These are phyloP conservation scores for Trogon melanurus DNA, from an alignment of 2,113 vertebrate species.

Conservation along the genomic window DNA sequence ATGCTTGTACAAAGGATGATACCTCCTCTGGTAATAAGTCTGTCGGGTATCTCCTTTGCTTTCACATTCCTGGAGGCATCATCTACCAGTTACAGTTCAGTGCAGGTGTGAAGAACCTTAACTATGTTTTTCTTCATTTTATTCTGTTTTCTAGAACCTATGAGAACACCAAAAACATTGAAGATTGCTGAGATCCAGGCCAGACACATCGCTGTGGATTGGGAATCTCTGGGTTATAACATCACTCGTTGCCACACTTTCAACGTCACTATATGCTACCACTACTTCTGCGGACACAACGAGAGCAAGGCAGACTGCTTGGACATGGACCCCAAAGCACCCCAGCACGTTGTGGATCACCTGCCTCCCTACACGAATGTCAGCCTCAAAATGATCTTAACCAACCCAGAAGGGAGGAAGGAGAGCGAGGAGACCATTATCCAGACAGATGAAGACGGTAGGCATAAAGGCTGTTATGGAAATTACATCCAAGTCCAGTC, in stretches of 20 bases:
- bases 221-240: constrained; percentile 98
- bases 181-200: constrained; percentile 96
- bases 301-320: constrained; percentile 92
- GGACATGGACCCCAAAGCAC: constrained; percentile 98
- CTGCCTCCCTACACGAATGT: constrained; percentile 97
- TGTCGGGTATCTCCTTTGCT: background rate
- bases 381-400: constrained; percentile 98
- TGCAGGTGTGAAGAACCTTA: background rate
- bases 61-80: background rate
- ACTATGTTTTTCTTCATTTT: background rate
- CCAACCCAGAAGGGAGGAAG: constrained; percentile 96
- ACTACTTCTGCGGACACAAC: constrained; percentile 89
- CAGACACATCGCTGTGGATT: constrained; percentile 93
- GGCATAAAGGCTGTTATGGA: background rate
- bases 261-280: constrained; percentile 98
- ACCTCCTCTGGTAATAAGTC: background rate
- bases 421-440: constrained; percentile 97
- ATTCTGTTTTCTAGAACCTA: constrained; percentile 84
- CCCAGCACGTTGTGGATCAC: constrained; percentile 90
- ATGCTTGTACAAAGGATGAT: background rate
- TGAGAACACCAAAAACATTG: constrained; percentile 94
- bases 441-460: constrained; percentile 97
- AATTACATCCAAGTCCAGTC: background rate
- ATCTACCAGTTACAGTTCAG: background rate
- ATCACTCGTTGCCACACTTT: constrained; percentile 99